Evolutionary conservation across 2,888 invertebrate genomes (phyloP), one percentile per base, ranked within the genome.

Genomic region (Timandra comae): DNA sequence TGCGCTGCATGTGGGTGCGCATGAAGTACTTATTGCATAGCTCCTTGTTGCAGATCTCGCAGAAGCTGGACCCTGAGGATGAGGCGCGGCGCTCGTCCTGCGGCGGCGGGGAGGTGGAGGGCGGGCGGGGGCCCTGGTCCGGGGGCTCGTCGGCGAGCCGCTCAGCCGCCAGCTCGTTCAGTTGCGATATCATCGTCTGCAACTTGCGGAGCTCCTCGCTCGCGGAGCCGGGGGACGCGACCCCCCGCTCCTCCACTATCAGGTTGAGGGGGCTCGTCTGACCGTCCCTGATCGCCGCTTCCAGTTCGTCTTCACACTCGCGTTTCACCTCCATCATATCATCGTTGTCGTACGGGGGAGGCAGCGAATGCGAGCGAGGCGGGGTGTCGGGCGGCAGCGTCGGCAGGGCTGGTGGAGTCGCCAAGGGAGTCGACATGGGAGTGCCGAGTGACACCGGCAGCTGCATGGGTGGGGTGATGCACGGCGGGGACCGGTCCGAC

Each of bases 21-120:
- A 99, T 96, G 79, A 99, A 99, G 74, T 99, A 99, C 78, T 99
- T 99, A 87, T 99, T 99, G 87, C 99, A 99, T 53, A 99, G 86
- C 81, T 99, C 98, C 79, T 98, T 98, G 86, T 98, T 98, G 81
- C 98, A 98, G 46, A 98, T 97, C 71, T 97, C 97, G 72, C 98
- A 98, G 73, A 96, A 97, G 63, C 96, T 96, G 42, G 93, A 94
- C 1, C 94, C 81, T 9, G 78, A 74, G 0, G 91, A 89, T 24
- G 89, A 78, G 21, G 89, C 84, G 26, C 90, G 86, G n/a, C 85
- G 74, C 36, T 82, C 82, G 51, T 78, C 76, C 43, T 76, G 65
- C 8, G 79, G 70, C 16, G 84, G 82, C 0, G 82, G 76, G 1
- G 80, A 76, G 1, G 77, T 49, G 19, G 78, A 77, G 1, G 75